Base-by-base conservation (phyloP, 2,113 vertebrate genomes). In the Elanoides forficatus region DNA sequence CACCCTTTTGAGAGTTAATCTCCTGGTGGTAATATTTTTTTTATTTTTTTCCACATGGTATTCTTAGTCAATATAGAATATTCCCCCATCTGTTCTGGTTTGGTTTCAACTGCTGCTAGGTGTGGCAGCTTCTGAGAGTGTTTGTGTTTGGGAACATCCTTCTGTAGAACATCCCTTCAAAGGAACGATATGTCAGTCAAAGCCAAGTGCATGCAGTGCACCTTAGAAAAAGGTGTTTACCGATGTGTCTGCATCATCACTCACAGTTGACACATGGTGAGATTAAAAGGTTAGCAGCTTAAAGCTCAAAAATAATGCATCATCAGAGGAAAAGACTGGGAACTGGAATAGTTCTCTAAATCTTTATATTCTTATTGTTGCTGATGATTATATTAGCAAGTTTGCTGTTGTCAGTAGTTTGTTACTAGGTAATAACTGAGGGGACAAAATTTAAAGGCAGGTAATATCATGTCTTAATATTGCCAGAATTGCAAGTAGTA, bases 211-310 rank as follows among this genome's bases (percentile, higher is more conserved):
- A 6, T 80, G 74, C 90, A 96, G 62, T 95, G 78, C 29, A 36
- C 76, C 60, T 52, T 72, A 42, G 68, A 55, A 84, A 63, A 87
- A 66, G 23, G 30, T 84, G 52, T 91, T 95, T 92, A 62, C 23
- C 9, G 5, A 8, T 68, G 43, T 72, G 21, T 63, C 82, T 95
- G 68, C 81, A 78, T 79, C 81, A 53, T 87, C 60, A 47, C 30
- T 96, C 63, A 59, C 47, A 38, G 65, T 0, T 94, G 93, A 70
- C 58, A 62, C 32, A 9, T 55, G 84, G 72, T 91, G 75, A 85
- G 56, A 94, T 94, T 81, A 83, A 93, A 96, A 84, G 67, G 23
- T 93, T 93, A 85, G 40, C 68, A 90, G 29, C 20, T 74, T 81
- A 34, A 75, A 81, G 65, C 63, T 81, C 74, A 85, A 29, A 87